Conservation (phyloP, 1,140 invertebrate species). For the Nymphalis io region DNA sequence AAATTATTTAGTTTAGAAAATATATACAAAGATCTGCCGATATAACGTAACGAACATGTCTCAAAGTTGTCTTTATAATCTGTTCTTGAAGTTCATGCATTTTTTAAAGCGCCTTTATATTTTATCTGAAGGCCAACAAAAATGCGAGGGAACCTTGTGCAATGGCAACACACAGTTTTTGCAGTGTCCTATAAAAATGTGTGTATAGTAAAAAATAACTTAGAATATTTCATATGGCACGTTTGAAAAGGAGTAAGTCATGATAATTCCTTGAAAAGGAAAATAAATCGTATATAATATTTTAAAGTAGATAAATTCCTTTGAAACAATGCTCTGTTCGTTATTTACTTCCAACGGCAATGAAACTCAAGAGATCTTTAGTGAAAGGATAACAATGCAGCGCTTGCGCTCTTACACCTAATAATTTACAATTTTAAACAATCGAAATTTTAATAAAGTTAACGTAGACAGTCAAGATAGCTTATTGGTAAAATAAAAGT, state of each 20-base stretch:
- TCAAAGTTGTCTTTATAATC: slow-evolving; percentile 45
- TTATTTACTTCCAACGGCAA: slow-evolving; percentile 67
- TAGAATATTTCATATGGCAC: slow-evolving; percentile 50
- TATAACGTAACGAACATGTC: slow-evolving; percentile 61
- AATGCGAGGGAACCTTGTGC: slow-evolving; percentile 56
- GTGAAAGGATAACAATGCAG: slow-evolving; percentile 79
- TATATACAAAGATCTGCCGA: slow-evolving; percentile 79
- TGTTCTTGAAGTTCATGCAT: slow-evolving; percentile 51
- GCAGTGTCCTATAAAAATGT: slow-evolving; percentile 77
- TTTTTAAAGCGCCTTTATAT: slow-evolving; percentile 69
- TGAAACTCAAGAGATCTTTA: slow-evolving; percentile 79
- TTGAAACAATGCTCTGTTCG: slow-evolving; percentile 59
- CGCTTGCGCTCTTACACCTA: slow-evolving; percentile 43
- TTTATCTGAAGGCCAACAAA: slow-evolving; percentile 67
- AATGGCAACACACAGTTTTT: slow-evolving; percentile 73
- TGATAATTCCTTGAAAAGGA: not conserved
- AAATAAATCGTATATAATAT: not conserved
- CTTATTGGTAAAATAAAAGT: not conserved
- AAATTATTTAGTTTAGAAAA: slow-evolving; percentile 61
- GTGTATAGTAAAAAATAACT: slow-evolving; percentile 47
- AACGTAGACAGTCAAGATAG: not conserved
- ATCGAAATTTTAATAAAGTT: not conserved
- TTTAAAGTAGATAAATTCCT: slow-evolving; percentile 34
- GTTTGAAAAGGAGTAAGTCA: not conserved
- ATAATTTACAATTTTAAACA: slow-evolving; percentile 40